Percentiles rank a stretch among this genome's conserved stretches.
Evolutionary conservation across 30 jellyfish, hydroid and myxozoan genomes (phyloP).

Genomic region (Phacellophora camtschatica): DNA sequence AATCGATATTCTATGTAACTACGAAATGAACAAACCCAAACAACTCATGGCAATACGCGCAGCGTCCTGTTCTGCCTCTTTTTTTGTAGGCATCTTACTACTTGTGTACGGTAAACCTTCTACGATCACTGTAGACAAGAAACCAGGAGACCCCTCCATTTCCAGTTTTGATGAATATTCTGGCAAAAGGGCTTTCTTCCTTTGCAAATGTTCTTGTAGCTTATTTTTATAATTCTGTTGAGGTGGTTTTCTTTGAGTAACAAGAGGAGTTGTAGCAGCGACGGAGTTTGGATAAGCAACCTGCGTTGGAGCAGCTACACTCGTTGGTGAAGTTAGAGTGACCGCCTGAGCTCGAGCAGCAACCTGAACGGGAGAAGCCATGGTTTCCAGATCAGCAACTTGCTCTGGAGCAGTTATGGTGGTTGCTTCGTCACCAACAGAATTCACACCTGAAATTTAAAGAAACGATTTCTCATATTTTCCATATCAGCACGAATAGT

Average conservation of each 20-base stretch:
- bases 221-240: constrained; percentile 19
- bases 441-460: too few species aligned
- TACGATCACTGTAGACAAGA: neutral
- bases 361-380: too few species aligned
- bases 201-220: constrained; percentile 43
- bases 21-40: constrained; percentile 9
- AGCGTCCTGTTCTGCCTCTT: constrained; percentile 59
- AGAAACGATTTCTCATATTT: too few species aligned
- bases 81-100: neutral
- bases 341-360: too few species aligned
- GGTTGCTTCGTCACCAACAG: too few species aligned
- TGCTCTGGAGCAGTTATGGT: too few species aligned
- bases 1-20: too few species aligned
- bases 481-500: too few species aligned
- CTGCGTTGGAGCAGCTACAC: too few species aligned
- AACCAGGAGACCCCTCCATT: neutral
- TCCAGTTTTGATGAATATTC: neutral
- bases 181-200: constrained; percentile 18
- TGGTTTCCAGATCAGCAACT: too few species aligned
- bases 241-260: neutral
- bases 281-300: too few species aligned
- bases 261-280: neutral
- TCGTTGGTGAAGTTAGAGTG: too few species aligned
- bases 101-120: constrained; percentile 27
- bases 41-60: constrained; percentile 43